Evolutionary conservation across 2,888 invertebrate genomes (phyloP), one percentile per base, ranked within the genome.

Genomic region (Bombylius major): DNA sequence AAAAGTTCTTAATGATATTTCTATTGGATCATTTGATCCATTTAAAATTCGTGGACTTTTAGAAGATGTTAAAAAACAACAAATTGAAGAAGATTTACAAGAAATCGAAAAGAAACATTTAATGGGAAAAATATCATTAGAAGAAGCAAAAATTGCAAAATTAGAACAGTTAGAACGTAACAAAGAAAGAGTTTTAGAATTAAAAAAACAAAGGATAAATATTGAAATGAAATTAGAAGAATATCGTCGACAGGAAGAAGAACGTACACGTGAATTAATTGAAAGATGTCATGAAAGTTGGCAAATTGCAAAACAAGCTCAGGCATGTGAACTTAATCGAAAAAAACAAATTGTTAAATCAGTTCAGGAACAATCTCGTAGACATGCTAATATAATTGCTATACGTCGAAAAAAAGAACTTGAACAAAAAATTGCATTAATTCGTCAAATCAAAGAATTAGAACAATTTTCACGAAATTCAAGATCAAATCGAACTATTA

Each of bases 41-140:
- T 62, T 67, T 1, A 74, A 72, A 64, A 66, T 77, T 46, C 72
- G 76, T 59, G 70, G 73, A 61, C 59, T 81, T 34, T 72, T 77
- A 62, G 72, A 76, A 55, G 70, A 75, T 57, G 71, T 76, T 52
- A 74, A 78, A 49, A 69, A 75, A 65, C 71, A 76, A 62, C 71
- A 67, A 51, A 76, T 79, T 66, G 75, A 75, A 64, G 72, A 78
- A 64, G 68, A 77, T 52, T 60, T 80, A 39, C 70, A 77, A 56
- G 76, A 78, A 48, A 79, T 82, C 59, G 78, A 82, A 72, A 76
- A 69, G 61, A 82, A 81, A 67, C 82, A 81, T 69, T 66, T 82
- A 47, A 68, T 77, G 64, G 81, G 81, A 3, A 75, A 79, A 63
- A 71, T 82, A 55, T 78, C 79, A 11, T 72, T 77, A 52, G 82